Percentiles rank a stretch among this genome's conserved stretches.
Conservation (phyloP, 2,888 invertebrate genomes). For the Zygothrica quintamaculata region DNA sequence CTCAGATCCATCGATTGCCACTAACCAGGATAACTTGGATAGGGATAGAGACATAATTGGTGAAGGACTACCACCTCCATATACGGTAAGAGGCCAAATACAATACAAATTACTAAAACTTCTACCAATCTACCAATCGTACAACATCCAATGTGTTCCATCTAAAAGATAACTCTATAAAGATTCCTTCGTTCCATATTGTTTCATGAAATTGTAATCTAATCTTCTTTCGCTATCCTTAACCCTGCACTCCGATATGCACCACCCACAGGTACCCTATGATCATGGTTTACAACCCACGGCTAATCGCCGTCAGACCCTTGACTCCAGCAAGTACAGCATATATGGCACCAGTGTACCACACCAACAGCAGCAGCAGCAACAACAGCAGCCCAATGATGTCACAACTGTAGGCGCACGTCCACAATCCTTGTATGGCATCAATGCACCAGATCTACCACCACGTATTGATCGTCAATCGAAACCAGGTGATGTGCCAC, state of each 20-base stretch:
- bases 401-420: constrained; percentile 69
- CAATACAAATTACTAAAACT: constrained; percentile 39
- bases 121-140: constrained; percentile 17
- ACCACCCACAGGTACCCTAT: constrained; percentile 82
- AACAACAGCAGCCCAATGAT: constrained; percentile 81
- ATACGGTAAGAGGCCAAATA: constrained; percentile 88
- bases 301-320: constrained; percentile 83
- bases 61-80: constrained; percentile 91
- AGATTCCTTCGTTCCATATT: constrained; percentile 21
- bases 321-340: constrained; percentile 81
- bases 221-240: constrained; percentile 58
- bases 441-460: constrained; percentile 90
- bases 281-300: constrained; percentile 81
- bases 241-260: constrained; percentile 45
- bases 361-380: constrained; percentile 56
- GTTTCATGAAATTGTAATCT: constrained; percentile 49
- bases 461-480: constrained; percentile 92
- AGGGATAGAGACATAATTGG: constrained; percentile 87
- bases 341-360: constrained; percentile 78
- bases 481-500: constrained; percentile 87
- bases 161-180: constrained; percentile 41
- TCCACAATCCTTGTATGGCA: constrained; percentile 86
- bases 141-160: constrained; percentile 57
- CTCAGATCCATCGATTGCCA: constrained; percentile 97
- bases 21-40: constrained; percentile 94